phyloP scores from a whole-genome alignment of 2,797 vertebrate genomes.

The Agapornis canus region DNA sequence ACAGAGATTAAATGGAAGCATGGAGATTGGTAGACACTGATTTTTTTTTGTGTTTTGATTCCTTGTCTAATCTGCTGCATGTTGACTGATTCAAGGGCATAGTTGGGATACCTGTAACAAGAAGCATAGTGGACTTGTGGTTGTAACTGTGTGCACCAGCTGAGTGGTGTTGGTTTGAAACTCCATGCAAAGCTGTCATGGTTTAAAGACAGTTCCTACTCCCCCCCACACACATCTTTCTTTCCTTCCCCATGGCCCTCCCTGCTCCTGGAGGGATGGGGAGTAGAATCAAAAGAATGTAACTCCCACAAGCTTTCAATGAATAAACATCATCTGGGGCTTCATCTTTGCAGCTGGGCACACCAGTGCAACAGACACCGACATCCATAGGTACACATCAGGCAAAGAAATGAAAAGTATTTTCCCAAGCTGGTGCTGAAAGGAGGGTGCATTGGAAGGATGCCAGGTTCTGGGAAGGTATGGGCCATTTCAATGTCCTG shows the following conservation, averaged over 20 bases:
- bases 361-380: background rate
- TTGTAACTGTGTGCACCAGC: background rate
- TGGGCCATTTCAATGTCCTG: background rate
- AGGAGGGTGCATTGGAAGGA: background rate
- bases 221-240: too few relatives aligned
- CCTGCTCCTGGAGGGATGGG: too few relatives aligned
- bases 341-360: background rate
- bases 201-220: too few relatives aligned
- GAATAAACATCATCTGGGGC: background rate
- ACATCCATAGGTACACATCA: background rate
- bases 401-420: background rate
- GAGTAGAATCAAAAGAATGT: too few relatives aligned
- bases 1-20: background rate
- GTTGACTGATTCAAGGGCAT: background rate
- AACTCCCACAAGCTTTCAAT: background rate
- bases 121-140: fast-evolving
- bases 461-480: background rate
- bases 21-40: background rate
- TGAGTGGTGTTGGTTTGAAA: background rate
- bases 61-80: background rate
- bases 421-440: background rate
- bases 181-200: background rate
- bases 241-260: too few relatives aligned
- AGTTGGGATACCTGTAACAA: background rate
- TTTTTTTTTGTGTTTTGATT: background rate